Base-by-base conservation (phyloP, 37 sponge, comb jelly and placozoan genomes). In the Theonella swinhoei region DNA sequence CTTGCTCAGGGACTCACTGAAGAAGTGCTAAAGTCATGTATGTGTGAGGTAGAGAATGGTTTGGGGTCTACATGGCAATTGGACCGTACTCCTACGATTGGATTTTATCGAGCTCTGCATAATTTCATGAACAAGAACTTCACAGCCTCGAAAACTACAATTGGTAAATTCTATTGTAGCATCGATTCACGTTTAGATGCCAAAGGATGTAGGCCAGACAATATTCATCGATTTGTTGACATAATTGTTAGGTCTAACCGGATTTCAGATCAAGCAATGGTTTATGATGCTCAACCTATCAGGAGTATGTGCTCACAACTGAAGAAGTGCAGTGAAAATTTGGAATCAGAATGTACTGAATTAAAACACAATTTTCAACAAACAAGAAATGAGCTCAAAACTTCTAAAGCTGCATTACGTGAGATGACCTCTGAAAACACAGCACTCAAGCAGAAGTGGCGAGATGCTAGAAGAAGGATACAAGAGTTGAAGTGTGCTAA, bases 41-140 rank as follows among this genome's bases (percentile, higher is more conserved):
- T 66, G 67, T 26, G 67, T 23, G 67, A 76, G 29, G 61, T 76
- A 17, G 33, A 25, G 8, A 41, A 8, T 8, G 23, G 40, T n/a
- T 33, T 22, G 8, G n/a, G 30, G 19, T 22, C 7, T 17, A n/a
- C 5, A 17, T 82, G 83, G 83, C 9, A 34, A 4, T 71, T 82
- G 28, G 72, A 24, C 67, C 37, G 73, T 22, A 71, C 36, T 7
- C 87, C 87, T 61, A 43, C 73, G 24, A 38, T 86, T 70, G 24
- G 25, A 3, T 86, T 86, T 60, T 86, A 86, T 35, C 40, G 39
- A 47, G 59, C 58, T 43, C 62, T 86, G 38, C 87, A 86, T 29
- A n/a, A 19, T 29, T 86, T 39, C 42, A 62, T 86, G 20, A 78
- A 72, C 14, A 39, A 69, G 8, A 24, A 66, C 26, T 66, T n/a